phyloP scores from a whole-genome alignment of 2,888 invertebrate species.

The Camponotus fellah region DNA sequence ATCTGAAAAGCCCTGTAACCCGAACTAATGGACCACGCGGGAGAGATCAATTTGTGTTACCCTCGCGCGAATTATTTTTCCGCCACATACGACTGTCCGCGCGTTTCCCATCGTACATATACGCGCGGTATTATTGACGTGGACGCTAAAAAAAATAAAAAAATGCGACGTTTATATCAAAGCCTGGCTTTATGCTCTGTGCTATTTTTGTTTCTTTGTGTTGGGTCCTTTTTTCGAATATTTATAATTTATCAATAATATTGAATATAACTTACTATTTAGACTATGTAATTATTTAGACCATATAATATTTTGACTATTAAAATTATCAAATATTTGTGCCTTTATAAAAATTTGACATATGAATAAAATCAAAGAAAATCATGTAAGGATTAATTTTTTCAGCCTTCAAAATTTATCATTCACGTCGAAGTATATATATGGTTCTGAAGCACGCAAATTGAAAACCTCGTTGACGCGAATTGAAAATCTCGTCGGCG shows the following conservation, averaged over 20 bases:
- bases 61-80: conserved; percentile 71
- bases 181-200: not conserved
- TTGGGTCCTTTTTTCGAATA: not conserved
- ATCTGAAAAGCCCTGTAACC: conserved; percentile 70
- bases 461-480: conserved; percentile 22
- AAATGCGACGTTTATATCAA: not conserved
- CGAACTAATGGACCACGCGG: conserved; percentile 70
- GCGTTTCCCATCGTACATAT: conserved; percentile 24
- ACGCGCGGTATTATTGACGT: conserved; percentile 46
- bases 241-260: conserved; percentile 25
- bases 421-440: not conserved
- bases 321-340: not conserved
- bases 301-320: not conserved
- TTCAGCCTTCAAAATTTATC: conserved; percentile 5
- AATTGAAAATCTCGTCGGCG: conserved; percentile 32
- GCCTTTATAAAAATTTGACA: not conserved
- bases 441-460: not conserved
- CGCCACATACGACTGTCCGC: conserved; percentile 46
- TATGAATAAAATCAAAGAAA: not conserved
- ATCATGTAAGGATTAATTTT: conserved; percentile 9
- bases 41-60: conserved; percentile 75
- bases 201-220: conserved; percentile 8
- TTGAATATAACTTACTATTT: not conserved
- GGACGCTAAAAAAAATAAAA: conserved; percentile 36
- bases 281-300: not conserved